A percentile compares a stretch with the other conserved stretches of the same genome.
Evolutionary conservation across 2,113 vertebrate genomes (phyloP).

Genomic region (Zapus hudsonius): DNA sequence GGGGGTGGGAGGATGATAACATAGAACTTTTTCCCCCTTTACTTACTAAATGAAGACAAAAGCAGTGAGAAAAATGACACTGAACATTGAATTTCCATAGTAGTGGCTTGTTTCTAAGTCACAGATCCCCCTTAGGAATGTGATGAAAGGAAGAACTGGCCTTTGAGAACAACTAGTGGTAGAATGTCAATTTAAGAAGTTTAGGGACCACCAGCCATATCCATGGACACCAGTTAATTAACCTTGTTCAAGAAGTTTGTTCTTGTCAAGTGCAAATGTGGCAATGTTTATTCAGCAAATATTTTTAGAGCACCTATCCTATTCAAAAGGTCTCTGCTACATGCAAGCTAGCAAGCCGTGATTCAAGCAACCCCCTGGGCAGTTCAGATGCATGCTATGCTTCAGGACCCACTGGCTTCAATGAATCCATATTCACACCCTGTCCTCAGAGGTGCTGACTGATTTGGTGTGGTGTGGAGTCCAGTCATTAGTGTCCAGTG

Average conservation of each 20-base stretch:
- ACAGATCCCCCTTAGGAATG: background rate
- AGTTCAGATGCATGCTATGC: background rate
- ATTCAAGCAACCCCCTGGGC: background rate
- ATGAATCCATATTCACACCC: too few species aligned
- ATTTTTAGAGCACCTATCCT: slow-evolving; percentile 25
- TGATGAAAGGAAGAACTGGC: background rate
- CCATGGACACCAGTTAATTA: background rate
- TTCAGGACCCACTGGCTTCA: background rate
- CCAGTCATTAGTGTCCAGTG: background rate
- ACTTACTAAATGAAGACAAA: background rate
- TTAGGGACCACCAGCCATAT: background rate
- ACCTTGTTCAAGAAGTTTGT: background rate
- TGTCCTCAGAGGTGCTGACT: background rate
- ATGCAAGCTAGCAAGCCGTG: background rate
- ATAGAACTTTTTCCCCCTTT: background rate
- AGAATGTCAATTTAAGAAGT: background rate
- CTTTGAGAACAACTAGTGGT: fast-evolving
- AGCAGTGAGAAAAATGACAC: background rate
- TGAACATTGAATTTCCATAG: background rate
- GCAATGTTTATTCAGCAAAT: slow-evolving; percentile 24
- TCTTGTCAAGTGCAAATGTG: slow-evolving; percentile 35
- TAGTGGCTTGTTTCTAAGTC: background rate
- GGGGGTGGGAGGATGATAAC: background rate
- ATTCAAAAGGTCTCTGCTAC: background rate
- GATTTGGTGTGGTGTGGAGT: background rate